phyloP scores from a whole-genome alignment of 2,888 invertebrate genomes.

The Oscheius sp. region DNA sequence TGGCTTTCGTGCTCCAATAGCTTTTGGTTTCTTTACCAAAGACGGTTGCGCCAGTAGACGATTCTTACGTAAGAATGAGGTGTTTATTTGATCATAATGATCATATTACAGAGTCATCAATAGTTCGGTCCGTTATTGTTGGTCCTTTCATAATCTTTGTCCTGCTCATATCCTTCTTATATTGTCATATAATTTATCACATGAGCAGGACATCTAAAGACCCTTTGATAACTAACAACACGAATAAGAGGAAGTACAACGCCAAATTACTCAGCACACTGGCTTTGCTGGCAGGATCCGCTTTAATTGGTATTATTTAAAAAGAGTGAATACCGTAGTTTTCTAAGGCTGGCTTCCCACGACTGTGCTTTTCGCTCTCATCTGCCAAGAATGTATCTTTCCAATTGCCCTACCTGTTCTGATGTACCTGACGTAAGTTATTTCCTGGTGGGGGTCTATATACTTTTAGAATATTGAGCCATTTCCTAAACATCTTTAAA shows the following conservation, averaged over 20 bases:
- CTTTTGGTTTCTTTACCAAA: conserved; percentile 64
- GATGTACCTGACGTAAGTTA: conserved; percentile 29
- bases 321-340: not conserved
- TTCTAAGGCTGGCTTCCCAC: conserved; percentile 58
- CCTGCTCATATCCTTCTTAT: conserved; percentile 60
- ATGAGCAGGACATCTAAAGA: conserved; percentile 62
- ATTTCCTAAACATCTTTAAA: conserved; percentile 65
- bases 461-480: conserved; percentile 38
- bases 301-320: conserved; percentile 50
- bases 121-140: conserved; percentile 61
- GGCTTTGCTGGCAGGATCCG: conserved; percentile 65
- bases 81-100: not conserved
- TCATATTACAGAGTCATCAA: conserved; percentile 54
- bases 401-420: conserved; percentile 36
- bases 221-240: conserved; percentile 50
- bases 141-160: conserved; percentile 66
- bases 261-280: conserved; percentile 65
- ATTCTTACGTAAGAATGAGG: conserved; percentile 52
- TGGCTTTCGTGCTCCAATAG: conserved; percentile 56
- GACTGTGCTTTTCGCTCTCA: conserved; percentile 52
- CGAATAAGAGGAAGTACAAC: conserved; percentile 56
- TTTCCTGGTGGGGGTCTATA: not conserved
- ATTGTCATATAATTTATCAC: conserved; percentile 66
- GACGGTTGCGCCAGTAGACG: conserved; percentile 56
- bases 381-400: conserved; percentile 52